Percentiles rank a stretch among this genome's conserved stretches.
Conservation (phyloP, 2,797 vertebrate species). For the Halcyon chelicuti region DNA sequence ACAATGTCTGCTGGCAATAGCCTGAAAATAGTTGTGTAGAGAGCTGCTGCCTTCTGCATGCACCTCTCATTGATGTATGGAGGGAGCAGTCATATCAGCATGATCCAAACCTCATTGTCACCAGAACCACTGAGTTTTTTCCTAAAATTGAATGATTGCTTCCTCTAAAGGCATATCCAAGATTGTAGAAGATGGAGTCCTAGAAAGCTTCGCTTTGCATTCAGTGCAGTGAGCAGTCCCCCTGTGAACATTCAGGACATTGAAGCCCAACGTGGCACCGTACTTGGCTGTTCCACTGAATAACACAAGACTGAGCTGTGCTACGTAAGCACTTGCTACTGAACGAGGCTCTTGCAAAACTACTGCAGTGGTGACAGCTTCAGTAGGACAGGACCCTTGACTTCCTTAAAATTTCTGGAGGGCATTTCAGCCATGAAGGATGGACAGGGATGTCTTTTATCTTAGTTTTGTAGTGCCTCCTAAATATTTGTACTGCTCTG, state of each 20-base stretch:
- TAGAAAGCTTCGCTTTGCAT: background rate
- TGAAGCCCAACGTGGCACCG: background rate
- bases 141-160: background rate
- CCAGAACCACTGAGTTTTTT: background rate
- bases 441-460: background rate
- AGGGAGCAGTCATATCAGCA: background rate
- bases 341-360: background rate
- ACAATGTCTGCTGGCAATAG: background rate
- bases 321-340: background rate
- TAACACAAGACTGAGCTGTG: background rate
- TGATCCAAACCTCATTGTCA: background rate
- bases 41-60: background rate
- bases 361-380: background rate
- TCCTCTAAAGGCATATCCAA: background rate
- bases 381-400: background rate
- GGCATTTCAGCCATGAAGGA: background rate
- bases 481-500: background rate
- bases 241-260: background rate
- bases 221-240: fast-evolving
- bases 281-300: fast-evolving
- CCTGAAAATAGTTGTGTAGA: background rate
- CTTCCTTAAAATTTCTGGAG: background rate
- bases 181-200: background rate
- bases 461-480: background rate
- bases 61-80: background rate